phyloP scores from a whole-genome alignment of 92 coral and sea anemone species.

The Porites rus region DNA sequence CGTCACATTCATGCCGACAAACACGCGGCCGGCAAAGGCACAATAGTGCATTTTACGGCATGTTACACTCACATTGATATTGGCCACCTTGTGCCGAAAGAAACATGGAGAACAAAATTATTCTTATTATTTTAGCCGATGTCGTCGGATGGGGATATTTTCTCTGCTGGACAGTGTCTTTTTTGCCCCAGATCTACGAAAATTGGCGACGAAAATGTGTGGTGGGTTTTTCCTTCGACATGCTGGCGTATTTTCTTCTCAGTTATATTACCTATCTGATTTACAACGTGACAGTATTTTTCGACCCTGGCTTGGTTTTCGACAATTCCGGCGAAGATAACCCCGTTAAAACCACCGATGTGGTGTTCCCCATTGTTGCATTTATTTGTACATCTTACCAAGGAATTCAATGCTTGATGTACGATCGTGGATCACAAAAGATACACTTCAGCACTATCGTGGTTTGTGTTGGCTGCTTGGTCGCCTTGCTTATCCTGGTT shows the following conservation, averaged over 20 bases:
- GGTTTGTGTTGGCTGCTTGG: conserved; percentile 37
- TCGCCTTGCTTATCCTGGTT: conserved; percentile 55
- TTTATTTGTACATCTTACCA: conserved; percentile 66
- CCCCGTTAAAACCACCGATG: conserved; percentile 81
- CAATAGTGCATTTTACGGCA: no score
- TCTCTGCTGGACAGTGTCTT: conserved; percentile 81
- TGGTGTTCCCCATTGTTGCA: conserved; percentile 76
- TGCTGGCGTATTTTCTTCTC: conserved; percentile 77
- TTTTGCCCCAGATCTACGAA: conserved; percentile 86
- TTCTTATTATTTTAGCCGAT: conserved; percentile 67
- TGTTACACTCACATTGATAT: no score
- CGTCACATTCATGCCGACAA: conserved; percentile 6
- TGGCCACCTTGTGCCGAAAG: neutral
- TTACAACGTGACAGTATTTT: conserved; percentile 76
- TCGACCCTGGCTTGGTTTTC: conserved; percentile 63
- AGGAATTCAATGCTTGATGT: conserved; percentile 68
- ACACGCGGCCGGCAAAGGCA: no score
- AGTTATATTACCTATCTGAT: conserved; percentile 80
- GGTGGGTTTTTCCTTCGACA: conserved; percentile 89
- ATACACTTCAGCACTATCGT: conserved; percentile 63
- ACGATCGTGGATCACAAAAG: conserved; percentile 81
- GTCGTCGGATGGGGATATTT: conserved; percentile 93
- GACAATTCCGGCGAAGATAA: conserved; percentile 56
- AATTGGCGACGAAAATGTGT: conserved; percentile 89
- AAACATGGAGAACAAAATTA: conserved; percentile 49